Evolutionary conservation across 2,797 vertebrate species (phyloP).

Genomic region (Macroramphosus scolopax): DNA sequence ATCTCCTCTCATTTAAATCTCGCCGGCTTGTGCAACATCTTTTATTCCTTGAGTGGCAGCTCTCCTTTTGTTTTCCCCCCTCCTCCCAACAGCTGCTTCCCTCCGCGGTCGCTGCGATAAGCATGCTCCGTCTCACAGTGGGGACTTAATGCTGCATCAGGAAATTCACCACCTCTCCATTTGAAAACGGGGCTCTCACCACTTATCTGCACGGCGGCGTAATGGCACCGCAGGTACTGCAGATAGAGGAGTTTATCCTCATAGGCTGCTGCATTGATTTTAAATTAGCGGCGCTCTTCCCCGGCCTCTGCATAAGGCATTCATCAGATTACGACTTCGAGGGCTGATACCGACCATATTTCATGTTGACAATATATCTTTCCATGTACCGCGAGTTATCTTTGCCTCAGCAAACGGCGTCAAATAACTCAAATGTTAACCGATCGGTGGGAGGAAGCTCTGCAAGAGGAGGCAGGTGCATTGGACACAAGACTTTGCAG

Average conservation of each 20-base stretch:
- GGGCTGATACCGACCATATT: too few relatives aligned
- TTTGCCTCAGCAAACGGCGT: too few relatives aligned
- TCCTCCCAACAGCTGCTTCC: slow-evolving; percentile 39
- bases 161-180: slow-evolving; percentile 26
- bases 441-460: too few relatives aligned
- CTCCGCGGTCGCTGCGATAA: slow-evolving; percentile 46
- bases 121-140: slow-evolving; percentile 34
- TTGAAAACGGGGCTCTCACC: slow-evolving; percentile 18
- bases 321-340: slow-evolving; percentile 17
- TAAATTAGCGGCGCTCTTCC: slow-evolving; percentile 41
- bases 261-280: slow-evolving; percentile 54
- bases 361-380: not conserved
- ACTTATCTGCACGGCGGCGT: slow-evolving; percentile 35
- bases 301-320: slow-evolving; percentile 1
- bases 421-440: too few relatives aligned
- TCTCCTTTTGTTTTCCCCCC: slow-evolving; percentile 24
- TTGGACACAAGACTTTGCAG: too few relatives aligned
- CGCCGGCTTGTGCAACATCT: slow-evolving; percentile 58
- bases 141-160: slow-evolving; percentile 61
- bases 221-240: slow-evolving; percentile 26
- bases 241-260: slow-evolving; percentile 13
- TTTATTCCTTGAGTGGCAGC: slow-evolving; percentile 64
- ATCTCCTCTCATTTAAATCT: slow-evolving; percentile 67
- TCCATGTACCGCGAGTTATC: too few relatives aligned
- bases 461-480: too few relatives aligned